A percentile compares a stretch with the other conserved stretches of the same genome.
phyloP scores from a whole-genome alignment of 2,888 invertebrate genomes.

The Phytoseiulus persimilis region DNA sequence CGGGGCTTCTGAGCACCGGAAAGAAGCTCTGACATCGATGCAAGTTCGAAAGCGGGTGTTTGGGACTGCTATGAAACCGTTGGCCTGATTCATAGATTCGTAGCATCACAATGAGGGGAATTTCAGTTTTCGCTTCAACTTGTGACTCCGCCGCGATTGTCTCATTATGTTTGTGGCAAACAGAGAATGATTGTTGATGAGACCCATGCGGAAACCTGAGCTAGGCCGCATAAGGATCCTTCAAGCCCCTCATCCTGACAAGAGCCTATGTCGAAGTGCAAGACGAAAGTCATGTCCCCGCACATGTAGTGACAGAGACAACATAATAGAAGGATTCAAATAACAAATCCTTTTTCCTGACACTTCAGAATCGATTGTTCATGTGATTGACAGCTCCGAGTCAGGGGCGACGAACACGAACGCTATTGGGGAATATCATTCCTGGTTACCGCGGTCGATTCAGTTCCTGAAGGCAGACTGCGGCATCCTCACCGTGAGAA shows the following conservation, averaged over 20 bases:
- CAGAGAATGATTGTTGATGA: not conserved
- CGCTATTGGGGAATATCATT: not conserved
- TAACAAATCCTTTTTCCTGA: not conserved
- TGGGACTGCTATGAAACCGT: not conserved
- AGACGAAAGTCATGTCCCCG: not conserved
- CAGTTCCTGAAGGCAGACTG: no score
- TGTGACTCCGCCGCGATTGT: not conserved
- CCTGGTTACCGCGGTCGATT: no score
- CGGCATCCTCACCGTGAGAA: no score
- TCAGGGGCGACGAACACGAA: not conserved
- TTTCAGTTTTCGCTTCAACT: not conserved
- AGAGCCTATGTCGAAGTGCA: not conserved
- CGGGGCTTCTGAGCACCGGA: no score
- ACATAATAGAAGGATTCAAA: not conserved
- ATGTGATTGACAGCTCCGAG: not conserved
- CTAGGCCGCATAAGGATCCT: not conserved
- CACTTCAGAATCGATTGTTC: not conserved
- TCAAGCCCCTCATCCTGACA: not conserved
- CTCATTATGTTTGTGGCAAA: not conserved
- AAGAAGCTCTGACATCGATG: not conserved
- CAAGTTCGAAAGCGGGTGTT: slow-evolving; percentile 5
- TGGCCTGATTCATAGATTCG: not conserved
- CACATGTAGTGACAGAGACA: not conserved
- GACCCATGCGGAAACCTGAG: not conserved
- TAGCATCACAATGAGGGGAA: not conserved